Evolutionary conservation across 2,888 invertebrate genomes (phyloP).

Genomic region (Eupithecia vulgata): DNA sequence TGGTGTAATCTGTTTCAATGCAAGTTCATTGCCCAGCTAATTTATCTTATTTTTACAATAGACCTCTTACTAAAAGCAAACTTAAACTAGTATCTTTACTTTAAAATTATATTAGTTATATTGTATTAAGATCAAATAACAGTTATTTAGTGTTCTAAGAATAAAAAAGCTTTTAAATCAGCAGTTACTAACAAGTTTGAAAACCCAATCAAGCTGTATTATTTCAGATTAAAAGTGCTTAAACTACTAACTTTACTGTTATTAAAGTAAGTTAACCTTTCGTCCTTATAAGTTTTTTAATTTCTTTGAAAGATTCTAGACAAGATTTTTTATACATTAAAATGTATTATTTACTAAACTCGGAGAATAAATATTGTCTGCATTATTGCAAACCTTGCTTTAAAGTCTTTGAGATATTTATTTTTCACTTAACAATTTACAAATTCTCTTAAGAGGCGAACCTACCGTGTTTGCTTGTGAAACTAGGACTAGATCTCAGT

Average conservation of each 20-base stretch:
- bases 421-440: too few species aligned
- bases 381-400: too few species aligned
- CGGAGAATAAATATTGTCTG: not conserved
- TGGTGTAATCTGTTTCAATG: not conserved
- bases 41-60: not conserved
- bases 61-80: not conserved
- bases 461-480: too few species aligned
- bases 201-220: constrained; percentile 2
- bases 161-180: not conserved
- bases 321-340: not conserved
- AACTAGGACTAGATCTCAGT: too few species aligned
- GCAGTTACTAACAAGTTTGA: not conserved
- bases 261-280: constrained; percentile 8
- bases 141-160: not conserved
- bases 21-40: not conserved
- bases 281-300: not conserved
- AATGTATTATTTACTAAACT: not conserved
- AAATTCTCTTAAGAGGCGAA: too few species aligned
- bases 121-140: not conserved
- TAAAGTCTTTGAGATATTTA: too few species aligned
- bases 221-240: constrained; percentile 3
- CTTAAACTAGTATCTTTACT: not conserved
- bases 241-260: not conserved
- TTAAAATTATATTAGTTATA: not conserved
- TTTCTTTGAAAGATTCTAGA: not conserved